These are phyloP conservation scores for Opisthocomus hoazin DNA, from an alignment of 2,113 vertebrate genomes.

Conservation along the genomic window DNA sequence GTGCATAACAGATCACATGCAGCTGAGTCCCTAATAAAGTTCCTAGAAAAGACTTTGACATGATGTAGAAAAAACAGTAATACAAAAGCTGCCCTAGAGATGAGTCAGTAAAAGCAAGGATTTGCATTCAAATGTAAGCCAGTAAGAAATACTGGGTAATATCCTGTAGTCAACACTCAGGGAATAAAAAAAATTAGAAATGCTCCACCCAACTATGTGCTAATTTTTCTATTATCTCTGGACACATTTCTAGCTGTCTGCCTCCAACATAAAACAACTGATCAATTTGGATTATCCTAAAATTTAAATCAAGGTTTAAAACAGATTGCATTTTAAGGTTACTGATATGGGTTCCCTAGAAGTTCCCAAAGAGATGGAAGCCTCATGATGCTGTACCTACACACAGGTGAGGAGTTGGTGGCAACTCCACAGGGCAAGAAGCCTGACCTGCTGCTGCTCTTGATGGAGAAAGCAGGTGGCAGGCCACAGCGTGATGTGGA, in stretches of 20 bases:
- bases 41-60: neutral
- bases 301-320: neutral
- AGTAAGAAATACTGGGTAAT: neutral
- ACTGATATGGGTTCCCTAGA: neutral
- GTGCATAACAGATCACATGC: neutral
- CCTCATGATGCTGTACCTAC: no score
- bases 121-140: neutral
- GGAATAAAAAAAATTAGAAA: neutral
- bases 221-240: neutral
- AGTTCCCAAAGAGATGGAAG: rapidly evolving
- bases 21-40: neutral
- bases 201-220: neutral
- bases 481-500: rapidly evolving
- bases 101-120: neutral
- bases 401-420: neutral
- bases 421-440: neutral
- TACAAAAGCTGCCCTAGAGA: neutral
- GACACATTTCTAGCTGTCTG: neutral
- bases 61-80: neutral
- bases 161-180: neutral
- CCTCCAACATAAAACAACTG: neutral
- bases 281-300: neutral
- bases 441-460: neutral
- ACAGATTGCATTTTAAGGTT: neutral
- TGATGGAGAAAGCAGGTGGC: neutral